phyloP scores from a whole-genome alignment of 1,140 invertebrate genomes.

The Trachymyrmex septentrionalis region DNA sequence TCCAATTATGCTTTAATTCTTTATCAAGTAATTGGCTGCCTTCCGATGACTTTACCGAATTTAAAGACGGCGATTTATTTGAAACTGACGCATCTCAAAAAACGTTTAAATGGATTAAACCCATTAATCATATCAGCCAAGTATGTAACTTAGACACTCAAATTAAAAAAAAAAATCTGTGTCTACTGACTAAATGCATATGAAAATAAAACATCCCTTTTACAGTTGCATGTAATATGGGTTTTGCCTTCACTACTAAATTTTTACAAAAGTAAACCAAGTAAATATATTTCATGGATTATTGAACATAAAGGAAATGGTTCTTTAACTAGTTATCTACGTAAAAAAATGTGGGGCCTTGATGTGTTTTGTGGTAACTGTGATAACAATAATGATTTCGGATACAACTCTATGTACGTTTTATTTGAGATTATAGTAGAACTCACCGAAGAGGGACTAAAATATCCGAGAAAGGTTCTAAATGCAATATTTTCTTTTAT shows the following conservation, averaged over 20 bases:
- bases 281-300: constrained; percentile 93
- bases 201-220: background rate
- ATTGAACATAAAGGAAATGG: constrained; percentile 96
- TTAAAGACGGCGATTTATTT: too few relatives aligned
- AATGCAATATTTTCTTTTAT: constrained; percentile 92
- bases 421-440: constrained; percentile 92
- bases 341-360: constrained; percentile 94
- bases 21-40: constrained; percentile 83
- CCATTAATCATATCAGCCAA: too few relatives aligned
- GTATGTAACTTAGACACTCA: too few relatives aligned
- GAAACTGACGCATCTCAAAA: too few relatives aligned
- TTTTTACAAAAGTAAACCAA: constrained; percentile 92
- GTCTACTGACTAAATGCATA: background rate
- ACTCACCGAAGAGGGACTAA: constrained; percentile 93
- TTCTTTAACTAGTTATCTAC: constrained; percentile 94
- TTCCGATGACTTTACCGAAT: too few relatives aligned
- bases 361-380: constrained; percentile 92
- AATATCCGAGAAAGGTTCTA: constrained; percentile 90
- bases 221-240: constrained; percentile 92
- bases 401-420: constrained; percentile 91
- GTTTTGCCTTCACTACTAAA: constrained; percentile 91
- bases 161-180: too few relatives aligned
- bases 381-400: constrained; percentile 92
- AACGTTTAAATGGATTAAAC: too few relatives aligned
- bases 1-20: too few relatives aligned